phyloP scores from a whole-genome alignment of 2,113 vertebrate species.

The Rhinichthys klamathensis region DNA sequence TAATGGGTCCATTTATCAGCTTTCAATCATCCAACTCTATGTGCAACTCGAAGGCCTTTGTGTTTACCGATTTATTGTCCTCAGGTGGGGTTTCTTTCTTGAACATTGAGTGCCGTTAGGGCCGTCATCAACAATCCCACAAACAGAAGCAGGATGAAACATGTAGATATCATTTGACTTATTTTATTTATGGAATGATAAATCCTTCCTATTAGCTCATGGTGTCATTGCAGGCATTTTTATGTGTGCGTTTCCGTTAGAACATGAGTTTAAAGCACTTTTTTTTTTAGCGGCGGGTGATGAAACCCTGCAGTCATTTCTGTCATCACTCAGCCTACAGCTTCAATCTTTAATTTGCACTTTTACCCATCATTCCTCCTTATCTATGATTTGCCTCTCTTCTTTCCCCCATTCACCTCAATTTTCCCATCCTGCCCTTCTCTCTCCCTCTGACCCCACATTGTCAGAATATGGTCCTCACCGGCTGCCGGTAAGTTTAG shows the following conservation, averaged over 20 bases:
- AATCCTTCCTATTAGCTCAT: neutral
- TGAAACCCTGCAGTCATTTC: conserved; percentile 4
- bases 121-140: neutral
- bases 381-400: conserved; percentile 37
- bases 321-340: conserved; percentile 20
- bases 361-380: conserved; percentile 10
- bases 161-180: neutral
- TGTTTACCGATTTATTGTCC: neutral
- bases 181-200: neutral
- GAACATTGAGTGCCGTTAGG: neutral
- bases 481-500: conserved; percentile 93
- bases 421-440: conserved; percentile 59
- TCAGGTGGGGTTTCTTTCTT: neutral
- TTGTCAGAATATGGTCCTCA: conserved; percentile 88
- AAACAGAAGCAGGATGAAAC: neutral
- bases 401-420: conserved; percentile 38
- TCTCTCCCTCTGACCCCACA: conserved; percentile 70
- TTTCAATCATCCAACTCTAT: neutral
- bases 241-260: neutral
- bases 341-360: neutral
- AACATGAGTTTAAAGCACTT: neutral
- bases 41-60: neutral
- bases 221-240: neutral
- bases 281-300: neutral
- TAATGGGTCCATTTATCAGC: neutral